phyloP scores from a whole-genome alignment of 1,140 invertebrate species.

The Aphelenchoides avenae region DNA sequence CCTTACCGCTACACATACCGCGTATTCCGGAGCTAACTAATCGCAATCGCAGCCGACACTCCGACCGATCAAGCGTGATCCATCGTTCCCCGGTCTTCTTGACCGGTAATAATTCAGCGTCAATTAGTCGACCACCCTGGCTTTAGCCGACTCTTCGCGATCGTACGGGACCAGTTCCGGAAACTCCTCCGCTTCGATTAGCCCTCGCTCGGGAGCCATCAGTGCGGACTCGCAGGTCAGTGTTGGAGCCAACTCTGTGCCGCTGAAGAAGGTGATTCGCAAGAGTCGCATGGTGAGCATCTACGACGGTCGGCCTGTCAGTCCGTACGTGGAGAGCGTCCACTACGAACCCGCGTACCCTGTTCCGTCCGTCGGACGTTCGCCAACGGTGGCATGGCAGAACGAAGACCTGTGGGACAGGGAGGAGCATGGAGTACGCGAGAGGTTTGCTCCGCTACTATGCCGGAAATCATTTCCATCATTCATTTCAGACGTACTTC shows the following conservation, averaged over 20 bases:
- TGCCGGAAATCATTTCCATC: no score
- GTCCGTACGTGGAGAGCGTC: conserved; percentile 50
- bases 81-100: no score
- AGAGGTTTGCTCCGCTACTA: no score
- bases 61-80: no score
- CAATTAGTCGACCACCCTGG: conserved; percentile 5
- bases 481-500: no score
- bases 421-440: no score
- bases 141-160: neutral
- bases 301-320: conserved; percentile 56
- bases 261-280: conserved; percentile 38
- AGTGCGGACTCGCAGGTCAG: no score
- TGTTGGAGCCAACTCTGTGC: no score
- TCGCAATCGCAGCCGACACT: conserved; percentile 2
- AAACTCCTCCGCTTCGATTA: neutral
- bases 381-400: no score
- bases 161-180: neutral
- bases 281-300: conserved; percentile 55
- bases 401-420: no score
- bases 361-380: no score
- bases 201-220: no score
- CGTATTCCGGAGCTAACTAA: conserved; percentile 9
- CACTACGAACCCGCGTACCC: conserved; percentile 44
- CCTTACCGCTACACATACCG: conserved; percentile 25
- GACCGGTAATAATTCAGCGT: conserved; percentile 19